Base-by-base conservation (phyloP, 1,140 invertebrate genomes). In the Monomorium pharaonis region DNA sequence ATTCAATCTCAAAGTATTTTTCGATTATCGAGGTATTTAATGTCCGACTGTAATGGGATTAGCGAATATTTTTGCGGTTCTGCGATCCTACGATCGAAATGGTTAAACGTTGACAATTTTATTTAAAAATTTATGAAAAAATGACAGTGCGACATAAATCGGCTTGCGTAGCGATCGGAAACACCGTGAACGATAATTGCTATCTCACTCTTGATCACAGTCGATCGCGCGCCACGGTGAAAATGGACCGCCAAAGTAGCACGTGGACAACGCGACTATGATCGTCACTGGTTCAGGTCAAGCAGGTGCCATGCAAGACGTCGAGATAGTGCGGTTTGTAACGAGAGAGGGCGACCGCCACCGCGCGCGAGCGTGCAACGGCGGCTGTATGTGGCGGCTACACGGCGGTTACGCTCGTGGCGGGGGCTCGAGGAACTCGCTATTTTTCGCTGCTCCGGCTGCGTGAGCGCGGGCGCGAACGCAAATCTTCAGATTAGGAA, bases 261-360 rank as follows among this genome's bases (percentile, higher is more conserved):
- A 86, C 81, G 85, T 84, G 78, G 58, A 86, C 67, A 58, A 84
- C 65, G 42, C 33, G 44, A 77, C 72, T 47, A 56, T 16, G 78
- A 70, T 70, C 70, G 70, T 76, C 81, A 84, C 81, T 62, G 54
- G 37, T 84, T 65, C 63, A 56, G 49, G 51, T 78, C 51, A 65
- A n/a, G 56, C 84, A 86, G 67, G 77, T 86, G 62, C 81, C 75
- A 63, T 33, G 67, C 78, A 74, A 88, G 69, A 74, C 67, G 37
- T 60, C 75, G 60, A 62, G 33, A 65, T 65, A 65, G 60, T 44
- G 49, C 81, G 81, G 33, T 76, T 60, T 33, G 70, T 84, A 65
- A 51, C 70, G 33, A 81, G 37, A 51, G 65, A 47, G 51, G 37
- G 51, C 63, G 77, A 74, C 63, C 63, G 65, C 78, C 18, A 10